Evolutionary conservation across 2,888 invertebrate species (phyloP).

Genomic region (Cremastinae sp.): DNA sequence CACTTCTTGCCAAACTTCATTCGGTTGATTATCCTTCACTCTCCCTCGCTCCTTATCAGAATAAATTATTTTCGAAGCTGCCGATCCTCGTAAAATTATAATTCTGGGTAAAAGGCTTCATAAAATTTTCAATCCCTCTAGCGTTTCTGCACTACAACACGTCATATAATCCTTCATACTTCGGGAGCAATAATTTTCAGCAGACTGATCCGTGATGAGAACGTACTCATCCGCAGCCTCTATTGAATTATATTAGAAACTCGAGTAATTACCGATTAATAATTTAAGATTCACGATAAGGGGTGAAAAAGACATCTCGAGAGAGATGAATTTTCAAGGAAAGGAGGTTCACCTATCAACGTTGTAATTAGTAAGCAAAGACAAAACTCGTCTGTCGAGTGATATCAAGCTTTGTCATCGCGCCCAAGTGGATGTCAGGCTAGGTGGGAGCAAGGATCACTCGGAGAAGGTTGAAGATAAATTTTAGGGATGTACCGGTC

Average conservation of each 20-base stretch:
- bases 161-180: conserved; percentile 12
- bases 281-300: conserved; percentile 66
- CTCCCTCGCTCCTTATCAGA: conserved; percentile 37
- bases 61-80: conserved; percentile 43
- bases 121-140: conserved; percentile 30
- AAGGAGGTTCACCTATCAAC: conserved; percentile 52
- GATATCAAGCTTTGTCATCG: conserved; percentile 21
- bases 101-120: conserved; percentile 4
- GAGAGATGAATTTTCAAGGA: conserved; percentile 2
- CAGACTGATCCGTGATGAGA: conserved; percentile 57
- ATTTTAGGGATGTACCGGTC: conserved; percentile 35
- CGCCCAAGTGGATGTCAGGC: not conserved
- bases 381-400: conserved; percentile 57
- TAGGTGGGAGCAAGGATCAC: not conserved
- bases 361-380: conserved; percentile 73
- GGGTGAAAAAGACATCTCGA: conserved; percentile 1
- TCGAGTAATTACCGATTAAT: conserved; percentile 77
- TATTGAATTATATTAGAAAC: conserved; percentile 73
- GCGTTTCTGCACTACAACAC: not conserved
- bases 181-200: conserved; percentile 63
- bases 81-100: conserved; percentile 22
- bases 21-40: conserved; percentile 54
- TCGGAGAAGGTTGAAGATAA: conserved; percentile 26
- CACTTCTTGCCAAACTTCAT: conserved; percentile 17
- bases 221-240: conserved; percentile 38